Evolutionary conservation across 2,797 vertebrate genomes (phyloP), one percentile per base, ranked within the genome.

Genomic region (Urophycis tenuis): DNA sequence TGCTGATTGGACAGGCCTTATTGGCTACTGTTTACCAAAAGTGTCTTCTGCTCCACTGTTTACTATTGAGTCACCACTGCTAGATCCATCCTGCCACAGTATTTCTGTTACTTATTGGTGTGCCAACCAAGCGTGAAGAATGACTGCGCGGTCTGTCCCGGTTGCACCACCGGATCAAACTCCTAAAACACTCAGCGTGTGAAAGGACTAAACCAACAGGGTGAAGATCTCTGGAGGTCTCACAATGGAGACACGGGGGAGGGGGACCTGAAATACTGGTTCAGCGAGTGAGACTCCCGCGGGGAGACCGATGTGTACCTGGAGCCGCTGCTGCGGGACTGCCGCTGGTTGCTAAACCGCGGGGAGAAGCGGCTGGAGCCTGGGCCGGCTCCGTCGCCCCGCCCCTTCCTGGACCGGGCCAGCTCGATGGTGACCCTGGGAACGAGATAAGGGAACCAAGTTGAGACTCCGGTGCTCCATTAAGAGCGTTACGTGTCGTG

Each of bases 371-470:
- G 94, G 4, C 91, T 91, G 88, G 90, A 91, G 72, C 91, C 93
- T 64, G 93, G 92, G 15, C 91, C 91, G 8, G 88, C 91, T 17
- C 87, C 87, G 15, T 92, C 92, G 8, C 89, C 91, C 72, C 90
- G 84, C 70, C 94, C 94, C 88, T 95, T 93, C 71, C 95, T 95
- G 83, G 96, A 96, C 79, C 95, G 94, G 80, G 96, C 96, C n/a
- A 95, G 95, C 84, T 97, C 96, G 69, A 97, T 95, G 7, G 95
- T 96, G 80, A 97, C 96, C 88, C 96, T 97, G 83, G 39, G 6
- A 72, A 3, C 1, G 8, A 15, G 2, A 25, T 41, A 53, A 35
- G 45, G 17, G 25, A n/a, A 22, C 17, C 2, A 49, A 19, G 45
- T 53, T 53, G n/a, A 53, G 25, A 75, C 60, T 22, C 7, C 31